Percentiles rank a stretch among this genome's conserved stretches.
phyloP scores from a whole-genome alignment of 2,113 vertebrate species.

The Cryptoleucopteryx plumbea region DNA sequence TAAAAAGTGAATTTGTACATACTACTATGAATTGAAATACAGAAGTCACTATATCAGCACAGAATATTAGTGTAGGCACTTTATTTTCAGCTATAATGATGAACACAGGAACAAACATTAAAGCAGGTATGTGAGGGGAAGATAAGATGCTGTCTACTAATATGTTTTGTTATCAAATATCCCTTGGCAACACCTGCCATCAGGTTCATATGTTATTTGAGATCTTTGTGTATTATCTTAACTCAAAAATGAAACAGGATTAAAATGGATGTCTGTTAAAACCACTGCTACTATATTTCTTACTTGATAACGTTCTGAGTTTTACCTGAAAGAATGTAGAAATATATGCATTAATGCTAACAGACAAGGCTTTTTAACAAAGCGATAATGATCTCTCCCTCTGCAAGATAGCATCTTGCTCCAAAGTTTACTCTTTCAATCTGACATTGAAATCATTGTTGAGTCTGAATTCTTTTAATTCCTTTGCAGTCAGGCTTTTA shows the following conservation, averaged over 20 bases:
- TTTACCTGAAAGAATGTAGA: neutral
- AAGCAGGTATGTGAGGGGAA: neutral
- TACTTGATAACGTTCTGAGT: neutral
- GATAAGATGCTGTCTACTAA: neutral
- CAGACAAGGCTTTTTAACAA: slow-evolving; percentile 42
- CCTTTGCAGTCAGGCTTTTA: neutral
- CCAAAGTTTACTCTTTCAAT: slow-evolving; percentile 48
- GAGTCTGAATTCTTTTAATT: slow-evolving; percentile 59
- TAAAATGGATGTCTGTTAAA: neutral
- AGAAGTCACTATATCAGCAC: neutral
- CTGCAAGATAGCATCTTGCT: slow-evolving; percentile 36
- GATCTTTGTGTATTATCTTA: neutral
- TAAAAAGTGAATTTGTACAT: neutral
- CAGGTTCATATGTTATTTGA: neutral
- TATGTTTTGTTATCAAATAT: neutral
- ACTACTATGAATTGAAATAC: neutral
- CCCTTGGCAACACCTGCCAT: neutral
- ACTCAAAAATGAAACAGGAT: neutral
- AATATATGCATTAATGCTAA: neutral
- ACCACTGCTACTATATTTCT: neutral
- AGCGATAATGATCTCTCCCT: slow-evolving; percentile 40
- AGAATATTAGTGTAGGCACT: neutral
- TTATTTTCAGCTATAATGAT: neutral
- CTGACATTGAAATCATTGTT: slow-evolving; percentile 51
- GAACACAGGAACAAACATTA: neutral